These are phyloP conservation scores for Synanceia verrucosa DNA, from an alignment of 2,797 vertebrate species.

Conservation along the genomic window DNA sequence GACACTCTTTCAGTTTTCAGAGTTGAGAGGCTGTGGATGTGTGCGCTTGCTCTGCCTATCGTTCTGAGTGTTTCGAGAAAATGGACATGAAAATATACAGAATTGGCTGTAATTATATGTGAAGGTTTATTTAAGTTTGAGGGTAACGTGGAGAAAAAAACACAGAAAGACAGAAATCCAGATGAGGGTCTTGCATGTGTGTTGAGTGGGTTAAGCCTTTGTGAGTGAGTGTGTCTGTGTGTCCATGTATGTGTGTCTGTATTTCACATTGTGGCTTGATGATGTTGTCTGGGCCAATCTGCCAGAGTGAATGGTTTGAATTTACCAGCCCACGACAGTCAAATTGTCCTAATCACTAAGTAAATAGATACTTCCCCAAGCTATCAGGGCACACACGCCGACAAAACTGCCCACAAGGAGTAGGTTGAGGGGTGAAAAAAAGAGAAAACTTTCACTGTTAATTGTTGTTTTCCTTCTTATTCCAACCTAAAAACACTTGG, in stretches of 20 bases:
- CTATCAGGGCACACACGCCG: conserved; percentile 78
- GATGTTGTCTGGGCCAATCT: conserved; percentile 85
- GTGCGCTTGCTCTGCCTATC: conserved; percentile 55
- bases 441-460: conserved; percentile 77
- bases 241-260: conserved; percentile 44
- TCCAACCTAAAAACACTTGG: conserved; percentile 78
- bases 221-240: conserved; percentile 28
- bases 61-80: conserved; percentile 74
- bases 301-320: conserved; percentile 82
- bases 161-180: conserved; percentile 71
- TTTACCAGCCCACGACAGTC: conserved; percentile 84
- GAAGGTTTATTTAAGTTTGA: conserved; percentile 85
- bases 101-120: conserved; percentile 82
- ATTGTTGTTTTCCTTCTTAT: conserved; percentile 86
- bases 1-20: conserved; percentile 64
- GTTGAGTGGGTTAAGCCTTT: conserved; percentile 51
- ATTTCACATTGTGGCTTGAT: conserved; percentile 74
- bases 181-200: conserved; percentile 61
- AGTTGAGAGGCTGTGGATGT: conserved; percentile 45
- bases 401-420: conserved; percentile 59
- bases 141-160: conserved; percentile 59
- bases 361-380: conserved; percentile 88
- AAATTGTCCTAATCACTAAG: conserved; percentile 89
- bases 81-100: conserved; percentile 84
- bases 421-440: conserved; percentile 39